Evolutionary conservation across 2,888 invertebrate genomes (phyloP).

Genomic region (Xestia rhomboidea): DNA sequence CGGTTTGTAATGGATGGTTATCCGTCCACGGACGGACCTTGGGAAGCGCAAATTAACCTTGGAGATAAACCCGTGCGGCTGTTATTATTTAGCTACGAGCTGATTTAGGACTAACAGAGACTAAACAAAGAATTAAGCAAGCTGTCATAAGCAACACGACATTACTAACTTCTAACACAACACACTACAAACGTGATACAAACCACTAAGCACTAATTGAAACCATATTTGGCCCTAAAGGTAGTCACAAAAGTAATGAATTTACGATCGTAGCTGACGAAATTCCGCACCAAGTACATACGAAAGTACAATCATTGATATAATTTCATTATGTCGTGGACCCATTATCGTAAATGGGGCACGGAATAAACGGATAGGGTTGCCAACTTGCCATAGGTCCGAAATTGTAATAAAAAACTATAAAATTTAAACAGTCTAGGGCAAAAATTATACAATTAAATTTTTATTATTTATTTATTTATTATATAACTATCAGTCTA

Average conservation of each 20-base stretch:
- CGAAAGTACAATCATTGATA: conserved; percentile 21
- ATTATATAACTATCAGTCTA: too few species aligned
- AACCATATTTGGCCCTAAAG: conserved; percentile 18
- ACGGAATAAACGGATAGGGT: conserved; percentile 6
- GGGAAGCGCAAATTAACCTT: background rate
- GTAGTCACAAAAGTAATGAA: conserved; percentile 16
- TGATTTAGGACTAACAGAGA: background rate
- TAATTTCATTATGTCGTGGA: conserved; percentile 23
- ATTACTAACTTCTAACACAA: background rate
- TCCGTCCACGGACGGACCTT: background rate
- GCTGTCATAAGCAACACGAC: background rate
- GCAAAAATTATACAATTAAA: too few species aligned
- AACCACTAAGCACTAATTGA: conserved; percentile 32
- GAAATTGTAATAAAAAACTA: background rate
- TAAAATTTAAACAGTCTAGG: too few species aligned
- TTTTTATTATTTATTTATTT: too few species aligned
- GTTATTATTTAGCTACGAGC: background rate
- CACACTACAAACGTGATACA: conserved; percentile 27
- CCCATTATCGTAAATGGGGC: conserved; percentile 34
- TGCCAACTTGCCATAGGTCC: background rate
- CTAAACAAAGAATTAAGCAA: conserved; percentile 3
- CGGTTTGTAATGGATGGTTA: background rate
- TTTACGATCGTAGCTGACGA: conserved; percentile 8
- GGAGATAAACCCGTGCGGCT: background rate
- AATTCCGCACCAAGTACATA: conserved; percentile 5